phyloP scores from a whole-genome alignment of 2,113 vertebrate species.

The Pelecanus crispus region DNA sequence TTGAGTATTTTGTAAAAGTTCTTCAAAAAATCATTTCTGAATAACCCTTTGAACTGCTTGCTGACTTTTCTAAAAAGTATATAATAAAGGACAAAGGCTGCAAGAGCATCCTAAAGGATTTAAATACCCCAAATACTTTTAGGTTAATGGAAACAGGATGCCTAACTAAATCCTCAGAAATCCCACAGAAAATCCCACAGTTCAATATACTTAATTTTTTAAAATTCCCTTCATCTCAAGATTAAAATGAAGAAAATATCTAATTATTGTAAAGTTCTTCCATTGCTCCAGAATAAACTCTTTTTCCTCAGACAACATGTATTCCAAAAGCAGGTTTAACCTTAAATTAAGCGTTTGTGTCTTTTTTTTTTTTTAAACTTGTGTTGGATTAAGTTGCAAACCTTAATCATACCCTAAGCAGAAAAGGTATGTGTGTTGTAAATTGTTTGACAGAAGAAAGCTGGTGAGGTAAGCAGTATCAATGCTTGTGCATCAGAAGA shows the following conservation, averaged over 20 bases:
- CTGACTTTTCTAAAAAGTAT: neutral
- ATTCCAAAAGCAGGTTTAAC: neutral
- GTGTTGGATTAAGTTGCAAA: accelerated
- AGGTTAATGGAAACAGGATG: neutral
- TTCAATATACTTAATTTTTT: neutral
- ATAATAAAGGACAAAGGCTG: neutral
- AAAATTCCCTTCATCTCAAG: neutral
- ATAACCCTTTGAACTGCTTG: neutral
- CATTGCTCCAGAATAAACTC: neutral
- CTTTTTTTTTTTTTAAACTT: neutral
- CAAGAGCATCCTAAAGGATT: neutral
- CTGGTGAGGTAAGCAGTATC: neutral
- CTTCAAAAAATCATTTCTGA: neutral
- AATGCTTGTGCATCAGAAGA: neutral
- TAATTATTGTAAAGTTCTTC: too few relatives aligned
- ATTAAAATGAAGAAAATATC: neutral
- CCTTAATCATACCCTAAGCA: neutral
- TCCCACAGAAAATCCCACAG: neutral
- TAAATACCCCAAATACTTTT: neutral
- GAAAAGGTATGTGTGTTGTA: neutral
- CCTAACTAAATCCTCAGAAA: neutral
- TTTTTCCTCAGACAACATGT: neutral
- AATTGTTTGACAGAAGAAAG: neutral
- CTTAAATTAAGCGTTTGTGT: neutral
- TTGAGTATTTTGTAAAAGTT: neutral